Evolutionary conservation across 2,888 invertebrate genomes (phyloP).

Genomic region (Luperina nickerlii): DNA sequence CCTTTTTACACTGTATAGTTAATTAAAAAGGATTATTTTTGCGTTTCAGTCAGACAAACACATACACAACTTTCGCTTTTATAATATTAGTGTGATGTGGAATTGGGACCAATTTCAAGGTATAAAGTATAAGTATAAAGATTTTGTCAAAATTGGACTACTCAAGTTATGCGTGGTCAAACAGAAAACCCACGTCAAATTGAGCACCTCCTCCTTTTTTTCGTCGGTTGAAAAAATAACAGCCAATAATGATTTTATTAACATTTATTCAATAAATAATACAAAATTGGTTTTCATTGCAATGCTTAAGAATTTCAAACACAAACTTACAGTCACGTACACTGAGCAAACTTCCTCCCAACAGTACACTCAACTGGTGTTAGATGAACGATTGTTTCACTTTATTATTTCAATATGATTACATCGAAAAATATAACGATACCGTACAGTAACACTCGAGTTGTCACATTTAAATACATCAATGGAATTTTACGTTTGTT

Average conservation of each 20-base stretch:
- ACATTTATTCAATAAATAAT: slow-evolving; percentile 90
- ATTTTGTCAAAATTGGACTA: background rate
- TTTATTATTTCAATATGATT: slow-evolving; percentile 74
- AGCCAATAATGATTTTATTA: slow-evolving; percentile 85
- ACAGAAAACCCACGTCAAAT: no score
- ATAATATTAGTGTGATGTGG: no score
- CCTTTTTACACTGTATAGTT: no score
- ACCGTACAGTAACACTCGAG: slow-evolving; percentile 78
- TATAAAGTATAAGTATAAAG: no score
- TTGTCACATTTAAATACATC: slow-evolving; percentile 79
- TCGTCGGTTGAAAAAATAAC: slow-evolving; percentile 56
- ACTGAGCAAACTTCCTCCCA: slow-evolving; percentile 86
- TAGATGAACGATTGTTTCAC: slow-evolving; percentile 72
- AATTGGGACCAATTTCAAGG: no score
- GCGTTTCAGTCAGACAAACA: no score
- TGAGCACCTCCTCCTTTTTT: no score
- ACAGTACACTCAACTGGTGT: slow-evolving; percentile 70
- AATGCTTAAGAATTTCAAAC: slow-evolving; percentile 84
- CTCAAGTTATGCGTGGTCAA: background rate
- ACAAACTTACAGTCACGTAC: slow-evolving; percentile 80
- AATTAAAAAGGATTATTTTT: no score
- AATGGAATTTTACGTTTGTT: slow-evolving; percentile 79
- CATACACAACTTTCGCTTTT: no score
- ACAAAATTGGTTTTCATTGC: slow-evolving; percentile 88
- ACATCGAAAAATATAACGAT: slow-evolving; percentile 85